Conservation (phyloP, 2,888 invertebrate species). For the Mystacides longicornis region DNA sequence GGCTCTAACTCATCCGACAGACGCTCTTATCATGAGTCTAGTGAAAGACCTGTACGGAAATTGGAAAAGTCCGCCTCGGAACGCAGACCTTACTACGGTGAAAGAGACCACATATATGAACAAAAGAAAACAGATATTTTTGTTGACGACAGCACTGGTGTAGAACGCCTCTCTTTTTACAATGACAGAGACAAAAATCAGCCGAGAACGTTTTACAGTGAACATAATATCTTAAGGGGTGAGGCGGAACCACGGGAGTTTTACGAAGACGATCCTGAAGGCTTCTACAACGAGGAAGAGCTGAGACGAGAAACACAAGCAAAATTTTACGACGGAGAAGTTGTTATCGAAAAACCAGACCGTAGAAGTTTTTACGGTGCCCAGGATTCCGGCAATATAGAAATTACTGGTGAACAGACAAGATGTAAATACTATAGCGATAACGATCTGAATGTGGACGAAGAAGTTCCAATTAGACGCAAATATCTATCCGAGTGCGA, state of each 20-base stretch:
- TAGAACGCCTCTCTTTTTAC: constrained; percentile 20
- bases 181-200: constrained; percentile 19
- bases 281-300: constrained; percentile 17
- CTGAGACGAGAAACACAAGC: constrained; percentile 12
- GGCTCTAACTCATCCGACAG: neutral
- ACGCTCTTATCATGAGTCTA: neutral
- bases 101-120: constrained; percentile 28
- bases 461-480: constrained; percentile 14
- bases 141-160: constrained; percentile 20
- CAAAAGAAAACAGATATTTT: constrained; percentile 26
- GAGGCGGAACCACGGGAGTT: constrained; percentile 15
- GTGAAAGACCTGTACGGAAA: constrained; percentile 8
- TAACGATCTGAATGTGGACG: constrained; percentile 18
- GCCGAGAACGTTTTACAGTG: constrained; percentile 14
- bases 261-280: constrained; percentile 12
- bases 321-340: constrained; percentile 21
- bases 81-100: constrained; percentile 34
- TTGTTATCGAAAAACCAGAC: constrained; percentile 11
- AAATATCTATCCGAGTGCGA: constrained; percentile 22
- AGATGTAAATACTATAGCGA: constrained; percentile 16
- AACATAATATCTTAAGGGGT: constrained; percentile 7
- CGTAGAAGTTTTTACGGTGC: constrained; percentile 19
- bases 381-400: constrained; percentile 12
- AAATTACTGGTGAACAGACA: constrained; percentile 9
- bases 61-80: constrained; percentile 36